phyloP scores from a whole-genome alignment of 64 coral and sea anemone species.

The Actinia tenebrosa region DNA sequence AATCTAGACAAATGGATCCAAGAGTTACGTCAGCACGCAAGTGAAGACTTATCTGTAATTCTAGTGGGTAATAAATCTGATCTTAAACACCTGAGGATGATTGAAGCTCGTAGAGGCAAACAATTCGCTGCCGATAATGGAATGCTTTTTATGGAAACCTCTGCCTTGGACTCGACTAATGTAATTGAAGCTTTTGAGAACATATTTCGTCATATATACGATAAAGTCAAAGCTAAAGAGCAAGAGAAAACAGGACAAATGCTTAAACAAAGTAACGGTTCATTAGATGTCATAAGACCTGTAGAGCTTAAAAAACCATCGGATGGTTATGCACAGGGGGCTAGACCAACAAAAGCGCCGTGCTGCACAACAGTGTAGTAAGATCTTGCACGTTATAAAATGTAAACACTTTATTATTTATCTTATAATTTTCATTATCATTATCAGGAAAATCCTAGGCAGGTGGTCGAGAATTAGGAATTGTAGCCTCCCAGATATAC shows the following conservation, averaged over 20 bases:
- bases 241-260: slow-evolving; percentile 31
- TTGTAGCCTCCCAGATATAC: no score
- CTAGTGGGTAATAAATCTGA: slow-evolving; percentile 93
- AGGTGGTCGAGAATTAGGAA: no score
- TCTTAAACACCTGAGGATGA: slow-evolving; percentile 81
- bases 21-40: slow-evolving; percentile 84
- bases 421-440: no score
- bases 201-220: slow-evolving; percentile 70
- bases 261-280: slow-evolving; percentile 15
- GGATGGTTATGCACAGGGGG: background rate
- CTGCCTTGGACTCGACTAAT: slow-evolving; percentile 79
- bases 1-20: slow-evolving; percentile 87
- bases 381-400: background rate
- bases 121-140: slow-evolving; percentile 65
- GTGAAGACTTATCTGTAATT: slow-evolving; percentile 50
- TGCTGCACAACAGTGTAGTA: background rate
- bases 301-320: slow-evolving; percentile 1
- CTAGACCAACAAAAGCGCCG: background rate
- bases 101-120: slow-evolving; percentile 65
- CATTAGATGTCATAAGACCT: slow-evolving; percentile 10
- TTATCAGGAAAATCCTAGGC: no score
- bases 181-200: slow-evolving; percentile 86
- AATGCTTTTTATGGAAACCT: slow-evolving; percentile 91
- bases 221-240: slow-evolving; percentile 59
- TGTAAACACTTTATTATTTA: no score